These are phyloP conservation scores for Alces alces DNA, from an alignment of 2,113 vertebrate species.

Conservation along the genomic window DNA sequence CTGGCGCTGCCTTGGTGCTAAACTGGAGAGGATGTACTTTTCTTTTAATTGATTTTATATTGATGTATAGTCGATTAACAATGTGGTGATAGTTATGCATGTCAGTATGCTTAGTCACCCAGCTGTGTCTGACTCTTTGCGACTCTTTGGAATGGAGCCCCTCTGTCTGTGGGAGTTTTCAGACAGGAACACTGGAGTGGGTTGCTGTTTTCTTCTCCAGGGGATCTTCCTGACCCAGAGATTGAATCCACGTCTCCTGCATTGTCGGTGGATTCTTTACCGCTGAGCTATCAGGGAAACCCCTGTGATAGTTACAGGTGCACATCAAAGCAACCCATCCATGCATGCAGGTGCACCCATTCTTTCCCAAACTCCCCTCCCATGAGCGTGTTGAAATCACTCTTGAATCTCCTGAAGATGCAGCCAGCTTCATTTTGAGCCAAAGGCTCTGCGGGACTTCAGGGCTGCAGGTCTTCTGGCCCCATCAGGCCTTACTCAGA, in stretches of 20 bases:
- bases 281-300: not conserved
- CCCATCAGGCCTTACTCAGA: not conserved
- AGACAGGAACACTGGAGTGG: not conserved
- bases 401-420: accelerated
- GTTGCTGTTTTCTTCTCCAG: not conserved
- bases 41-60: not conserved
- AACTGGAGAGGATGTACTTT: not conserved
- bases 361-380: not conserved
- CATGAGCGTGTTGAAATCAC: not conserved
- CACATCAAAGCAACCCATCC: not conserved
- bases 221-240: not conserved
- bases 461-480: no score
- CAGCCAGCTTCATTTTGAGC: not conserved
- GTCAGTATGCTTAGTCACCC: not conserved
- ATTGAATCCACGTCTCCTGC: not conserved
- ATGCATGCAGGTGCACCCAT: not conserved
- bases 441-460: not conserved
- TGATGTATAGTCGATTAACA: not conserved
- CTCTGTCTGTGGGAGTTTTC: not conserved
- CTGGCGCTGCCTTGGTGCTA: accelerated
- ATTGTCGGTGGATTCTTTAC: not conserved
- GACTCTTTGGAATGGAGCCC: not conserved
- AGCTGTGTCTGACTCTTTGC: not conserved
- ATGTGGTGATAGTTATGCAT: not conserved
- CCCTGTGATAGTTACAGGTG: not conserved